These are phyloP conservation scores for Callitettix versicolor DNA, from an alignment of 1,140 invertebrate genomes.

Conservation along the genomic window DNA sequence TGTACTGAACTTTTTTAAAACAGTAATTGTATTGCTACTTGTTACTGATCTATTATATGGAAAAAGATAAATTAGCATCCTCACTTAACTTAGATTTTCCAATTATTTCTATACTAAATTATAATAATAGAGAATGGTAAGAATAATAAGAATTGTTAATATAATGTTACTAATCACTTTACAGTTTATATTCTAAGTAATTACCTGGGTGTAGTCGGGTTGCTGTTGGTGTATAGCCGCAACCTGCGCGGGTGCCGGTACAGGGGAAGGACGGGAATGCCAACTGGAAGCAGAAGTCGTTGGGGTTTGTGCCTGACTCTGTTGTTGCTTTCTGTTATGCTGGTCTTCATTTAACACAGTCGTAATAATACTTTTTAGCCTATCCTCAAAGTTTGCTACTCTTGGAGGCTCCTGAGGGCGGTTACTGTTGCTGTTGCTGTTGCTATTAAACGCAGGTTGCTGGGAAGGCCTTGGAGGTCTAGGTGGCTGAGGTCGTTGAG, in stretches of 20 bases:
- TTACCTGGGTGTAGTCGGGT: conserved; percentile 17
- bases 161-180: too few relatives aligned
- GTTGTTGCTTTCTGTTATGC: conserved; percentile 39
- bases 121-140: too few relatives aligned
- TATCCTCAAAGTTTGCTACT: conserved; percentile 79
- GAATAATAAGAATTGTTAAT: too few relatives aligned
- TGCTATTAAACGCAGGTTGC: conserved; percentile 1
- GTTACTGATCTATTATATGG: too few relatives aligned
- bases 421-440: conserved; percentile 19
- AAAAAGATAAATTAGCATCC: too few relatives aligned
- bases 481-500: background rate
- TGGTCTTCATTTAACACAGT: conserved; percentile 80
- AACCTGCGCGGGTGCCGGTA: conserved; percentile 38
- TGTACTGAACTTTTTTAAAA: too few relatives aligned
- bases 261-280: background rate
- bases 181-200: too few relatives aligned
- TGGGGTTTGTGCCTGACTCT: conserved; percentile 29
- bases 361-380: conserved; percentile 86
- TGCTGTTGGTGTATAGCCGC: conserved; percentile 33
- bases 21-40: too few relatives aligned
- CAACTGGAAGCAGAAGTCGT: background rate
- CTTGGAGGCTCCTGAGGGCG: conserved; percentile 63
- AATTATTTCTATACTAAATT: too few relatives aligned
- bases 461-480: background rate
- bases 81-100: too few relatives aligned